Evolutionary conservation across 2,113 vertebrate species (phyloP).

Genomic region (Mohoua ochrocephala): DNA sequence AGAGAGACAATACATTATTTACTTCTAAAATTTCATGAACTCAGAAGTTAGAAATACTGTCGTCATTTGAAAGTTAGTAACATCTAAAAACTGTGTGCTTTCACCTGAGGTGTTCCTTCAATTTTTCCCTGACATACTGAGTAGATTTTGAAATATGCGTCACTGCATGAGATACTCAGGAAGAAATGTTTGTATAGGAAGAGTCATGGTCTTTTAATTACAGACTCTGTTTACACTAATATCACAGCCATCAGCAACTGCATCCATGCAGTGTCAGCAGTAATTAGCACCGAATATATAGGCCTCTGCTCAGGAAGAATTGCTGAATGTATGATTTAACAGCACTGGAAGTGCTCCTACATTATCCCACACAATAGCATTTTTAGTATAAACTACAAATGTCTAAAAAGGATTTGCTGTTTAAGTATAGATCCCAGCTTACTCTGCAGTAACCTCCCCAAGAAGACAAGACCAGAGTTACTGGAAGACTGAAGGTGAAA

Average conservation of each 20-base stretch:
- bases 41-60: neutral
- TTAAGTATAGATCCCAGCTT: neutral
- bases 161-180: neutral
- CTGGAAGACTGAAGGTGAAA: neutral
- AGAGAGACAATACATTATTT: neutral
- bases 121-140: neutral
- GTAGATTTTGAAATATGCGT: neutral
- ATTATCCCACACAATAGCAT: neutral
- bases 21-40: neutral
- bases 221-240: constrained; percentile 40
- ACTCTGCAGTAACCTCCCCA: neutral
- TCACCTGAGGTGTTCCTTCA: constrained; percentile 1
- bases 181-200: constrained; percentile 46
- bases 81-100: neutral
- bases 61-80: neutral
- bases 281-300: constrained; percentile 38
- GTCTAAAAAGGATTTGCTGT: neutral
- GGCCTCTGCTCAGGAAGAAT: constrained; percentile 10
- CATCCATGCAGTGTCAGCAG: constrained; percentile 58
- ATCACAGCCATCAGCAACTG: constrained; percentile 58
- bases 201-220: constrained; percentile 59
- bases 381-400: constrained; percentile 2
- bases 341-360: neutral
- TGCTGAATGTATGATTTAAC: constrained; percentile 59
- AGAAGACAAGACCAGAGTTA: neutral